Conservation (phyloP, 2,113 vertebrate genomes). For the Piprites chloris region DNA sequence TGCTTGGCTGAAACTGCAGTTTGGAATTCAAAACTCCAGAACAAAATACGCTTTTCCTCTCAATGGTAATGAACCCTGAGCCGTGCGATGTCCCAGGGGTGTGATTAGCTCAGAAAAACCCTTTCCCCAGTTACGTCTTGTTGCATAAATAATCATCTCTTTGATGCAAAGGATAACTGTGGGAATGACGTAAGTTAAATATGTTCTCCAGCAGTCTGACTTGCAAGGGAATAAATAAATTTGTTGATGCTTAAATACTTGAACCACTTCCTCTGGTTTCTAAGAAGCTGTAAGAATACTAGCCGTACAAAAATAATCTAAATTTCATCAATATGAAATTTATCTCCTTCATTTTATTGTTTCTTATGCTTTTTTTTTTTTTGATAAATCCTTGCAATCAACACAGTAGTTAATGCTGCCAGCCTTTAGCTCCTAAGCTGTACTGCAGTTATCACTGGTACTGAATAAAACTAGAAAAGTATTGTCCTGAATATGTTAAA, state of each 20-base stretch:
- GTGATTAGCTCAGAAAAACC: conserved; percentile 64
- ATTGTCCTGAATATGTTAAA: background rate
- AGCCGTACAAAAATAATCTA: background rate
- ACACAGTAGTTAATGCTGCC: background rate
- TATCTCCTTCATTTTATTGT: background rate
- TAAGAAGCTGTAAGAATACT: background rate
- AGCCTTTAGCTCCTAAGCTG: background rate
- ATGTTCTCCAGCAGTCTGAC: conserved; percentile 49
- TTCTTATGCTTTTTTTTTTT: background rate
- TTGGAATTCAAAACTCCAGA: conserved; percentile 42
- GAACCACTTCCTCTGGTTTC: conserved; percentile 17
- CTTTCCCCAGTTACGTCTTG: conserved; percentile 44
- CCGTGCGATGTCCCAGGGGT: conserved; percentile 47
- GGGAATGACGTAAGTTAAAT: conserved; percentile 55
- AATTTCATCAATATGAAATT: background rate
- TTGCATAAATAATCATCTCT: conserved; percentile 69
- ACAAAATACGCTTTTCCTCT: conserved; percentile 40
- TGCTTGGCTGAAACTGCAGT: conserved; percentile 20
- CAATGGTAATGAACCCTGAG: conserved; percentile 50
- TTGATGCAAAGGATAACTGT: conserved; percentile 57
- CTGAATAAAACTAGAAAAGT: background rate
- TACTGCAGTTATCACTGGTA: background rate
- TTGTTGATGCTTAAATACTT: conserved; percentile 32
- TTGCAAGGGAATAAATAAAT: conserved; percentile 55
- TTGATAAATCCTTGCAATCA: background rate